Percentiles rank a stretch among this genome's conserved stretches.
phyloP scores from a whole-genome alignment of 2,888 invertebrate species.

The Limnephilus marmoratus region DNA sequence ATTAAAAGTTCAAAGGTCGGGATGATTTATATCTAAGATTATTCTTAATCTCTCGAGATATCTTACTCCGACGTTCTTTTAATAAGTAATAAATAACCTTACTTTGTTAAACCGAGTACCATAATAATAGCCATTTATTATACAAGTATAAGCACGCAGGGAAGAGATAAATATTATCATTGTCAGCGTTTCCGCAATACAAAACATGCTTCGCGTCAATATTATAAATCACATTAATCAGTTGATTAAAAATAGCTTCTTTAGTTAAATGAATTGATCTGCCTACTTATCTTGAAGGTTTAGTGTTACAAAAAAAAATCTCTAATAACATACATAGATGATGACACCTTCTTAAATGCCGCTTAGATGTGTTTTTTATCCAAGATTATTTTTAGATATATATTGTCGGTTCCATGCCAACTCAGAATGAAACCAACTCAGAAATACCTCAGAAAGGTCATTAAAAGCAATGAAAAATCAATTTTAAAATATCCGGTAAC shows the following conservation, averaged over 20 bases:
- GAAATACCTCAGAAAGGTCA: too few relatives aligned
- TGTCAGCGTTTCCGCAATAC: constrained; percentile 36
- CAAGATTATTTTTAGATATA: too few relatives aligned
- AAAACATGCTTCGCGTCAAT: constrained; percentile 1
- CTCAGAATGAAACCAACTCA: too few relatives aligned
- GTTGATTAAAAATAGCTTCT: constrained; percentile 12
- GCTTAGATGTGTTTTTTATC: too few relatives aligned
- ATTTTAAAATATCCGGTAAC: too few relatives aligned
- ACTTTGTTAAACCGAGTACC: constrained; percentile 2
- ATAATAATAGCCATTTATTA: constrained; percentile 29
- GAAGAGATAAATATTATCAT: constrained; percentile 42
- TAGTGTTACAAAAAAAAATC: neutral
- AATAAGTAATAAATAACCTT: constrained; percentile 35
- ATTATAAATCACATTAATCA: constrained; percentile 41
- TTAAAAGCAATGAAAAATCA: too few relatives aligned
- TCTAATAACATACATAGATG: too few relatives aligned
- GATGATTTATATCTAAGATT: neutral
- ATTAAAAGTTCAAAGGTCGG: neutral
- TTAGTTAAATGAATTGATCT: neutral
- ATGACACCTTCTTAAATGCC: too few relatives aligned
- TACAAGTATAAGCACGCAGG: constrained; percentile 10
- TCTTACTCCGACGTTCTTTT: constrained; percentile 16
- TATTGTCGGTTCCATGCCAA: too few relatives aligned
- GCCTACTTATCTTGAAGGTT: neutral
- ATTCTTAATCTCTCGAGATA: constrained; percentile 2